These are phyloP conservation scores for Bungarus multicinctus DNA, from an alignment of 2,113 vertebrate species.

Conservation along the genomic window DNA sequence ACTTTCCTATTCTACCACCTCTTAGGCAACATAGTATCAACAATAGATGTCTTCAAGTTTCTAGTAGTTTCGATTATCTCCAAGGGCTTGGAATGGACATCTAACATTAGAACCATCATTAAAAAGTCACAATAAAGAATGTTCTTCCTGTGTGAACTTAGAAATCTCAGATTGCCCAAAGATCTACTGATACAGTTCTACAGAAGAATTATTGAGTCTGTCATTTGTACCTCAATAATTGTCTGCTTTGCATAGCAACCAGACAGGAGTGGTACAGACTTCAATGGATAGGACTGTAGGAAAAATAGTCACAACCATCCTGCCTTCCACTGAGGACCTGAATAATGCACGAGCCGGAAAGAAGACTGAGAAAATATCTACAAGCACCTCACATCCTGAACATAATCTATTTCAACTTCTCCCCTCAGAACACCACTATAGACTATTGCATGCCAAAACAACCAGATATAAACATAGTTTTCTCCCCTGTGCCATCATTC, in stretches of 20 bases:
- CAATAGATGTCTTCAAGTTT: background rate
- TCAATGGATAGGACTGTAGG: background rate
- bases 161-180: background rate
- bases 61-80: background rate
- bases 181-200: background rate
- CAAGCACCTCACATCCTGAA: background rate
- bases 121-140: background rate
- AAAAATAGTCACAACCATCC: background rate
- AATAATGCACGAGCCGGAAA: background rate
- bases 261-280: background rate
- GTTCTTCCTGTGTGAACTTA: background rate
- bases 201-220: background rate
- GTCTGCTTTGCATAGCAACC: background rate
- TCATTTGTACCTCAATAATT: background rate
- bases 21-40: background rate
- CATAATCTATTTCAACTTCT: background rate
- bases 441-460: background rate
- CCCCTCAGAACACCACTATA: background rate
- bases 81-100: background rate
- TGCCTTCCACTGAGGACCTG: background rate
- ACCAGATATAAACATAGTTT: background rate
- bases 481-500: background rate
- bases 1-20: background rate
- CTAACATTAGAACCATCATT: background rate
- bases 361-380: background rate